Evolutionary conservation across 2,888 invertebrate genomes (phyloP).

Genomic region (Hermaeophaga mercurialis): DNA sequence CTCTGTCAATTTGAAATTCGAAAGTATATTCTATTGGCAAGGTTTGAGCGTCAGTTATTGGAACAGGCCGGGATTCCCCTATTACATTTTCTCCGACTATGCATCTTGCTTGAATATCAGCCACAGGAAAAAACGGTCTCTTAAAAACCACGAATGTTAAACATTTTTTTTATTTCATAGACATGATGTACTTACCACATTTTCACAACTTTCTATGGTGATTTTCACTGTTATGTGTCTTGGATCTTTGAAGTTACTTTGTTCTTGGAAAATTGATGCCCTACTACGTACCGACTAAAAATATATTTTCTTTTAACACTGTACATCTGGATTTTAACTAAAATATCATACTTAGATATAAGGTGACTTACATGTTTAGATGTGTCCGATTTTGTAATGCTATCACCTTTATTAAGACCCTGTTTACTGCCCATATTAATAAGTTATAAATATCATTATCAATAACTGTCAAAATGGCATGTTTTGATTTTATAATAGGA

Average conservation of each 20-base stretch:
- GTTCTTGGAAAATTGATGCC: not conserved
- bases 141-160: constrained; percentile 20
- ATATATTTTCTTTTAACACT: too few relatives aligned
- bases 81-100: constrained; percentile 38
- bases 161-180: too few relatives aligned
- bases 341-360: too few relatives aligned
- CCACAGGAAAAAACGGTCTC: constrained; percentile 38
- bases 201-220: constrained; percentile 11
- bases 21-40: constrained; percentile 36
- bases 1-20: constrained; percentile 33
- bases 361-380: too few relatives aligned
- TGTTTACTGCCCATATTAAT: too few relatives aligned
- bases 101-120: constrained; percentile 43
- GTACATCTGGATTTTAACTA: too few relatives aligned
- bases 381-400: too few relatives aligned
- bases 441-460: too few relatives aligned
- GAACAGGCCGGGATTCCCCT: constrained; percentile 40
- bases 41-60: constrained; percentile 38
- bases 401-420: too few relatives aligned
- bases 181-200: constrained; percentile 23
- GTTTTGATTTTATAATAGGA: too few relatives aligned
- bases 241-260: not conserved
- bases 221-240: constrained; percentile 10
- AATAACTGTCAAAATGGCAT: too few relatives aligned
- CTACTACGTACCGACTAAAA: not conserved